Evolutionary conservation across 2,888 invertebrate species (phyloP), one percentile per base, ranked within the genome.

Genomic region (Gastracanthus pulcherrimus): DNA sequence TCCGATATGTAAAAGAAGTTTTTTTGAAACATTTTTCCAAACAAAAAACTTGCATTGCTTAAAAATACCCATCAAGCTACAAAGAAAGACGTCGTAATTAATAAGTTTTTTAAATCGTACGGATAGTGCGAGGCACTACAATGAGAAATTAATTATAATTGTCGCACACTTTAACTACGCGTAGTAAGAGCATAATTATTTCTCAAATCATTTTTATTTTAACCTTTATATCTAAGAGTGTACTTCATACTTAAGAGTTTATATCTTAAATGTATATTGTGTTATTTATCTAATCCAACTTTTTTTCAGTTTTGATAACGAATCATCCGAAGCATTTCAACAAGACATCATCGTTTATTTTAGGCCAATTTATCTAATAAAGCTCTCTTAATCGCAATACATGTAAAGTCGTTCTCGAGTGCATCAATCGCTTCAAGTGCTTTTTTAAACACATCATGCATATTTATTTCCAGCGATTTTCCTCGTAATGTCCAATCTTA

Each of bases 301-400:
- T 51, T 51, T 51, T 51, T 51, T 23, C 62, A 62, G 34, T 9
- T 7, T 3, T 6, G 62, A 62, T 62, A 48, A 62, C 45, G 31
- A 60, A 48, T 69, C 38, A 11, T 34, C 48, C 70, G 45, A 48
- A n/a, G 23, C 3, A 23, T 23, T 13, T 41, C 16, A 41, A 58
- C 11, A n/a, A 48, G 16, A 38, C 36, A 70, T 70, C 75, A 70
- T 64, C 69, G 66, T 60, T 80, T 69, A 70, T 70, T 70, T 80
- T 64, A 45, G 38, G 9, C 16, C 1, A 38, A 36, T 70, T 51
- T 13, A 70, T 70, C 38, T 48, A 45, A 19, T 13, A 34, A 0
- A 13, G 31, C 51, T 23, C 23, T 62, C 34, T 64, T 75, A 26
- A 13, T 19, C 16, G 36, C 48, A 16, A n/a, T 19, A 3, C 1